Conservation (phyloP, 2,888 invertebrate species). For the Notodonta ziczac region DNA sequence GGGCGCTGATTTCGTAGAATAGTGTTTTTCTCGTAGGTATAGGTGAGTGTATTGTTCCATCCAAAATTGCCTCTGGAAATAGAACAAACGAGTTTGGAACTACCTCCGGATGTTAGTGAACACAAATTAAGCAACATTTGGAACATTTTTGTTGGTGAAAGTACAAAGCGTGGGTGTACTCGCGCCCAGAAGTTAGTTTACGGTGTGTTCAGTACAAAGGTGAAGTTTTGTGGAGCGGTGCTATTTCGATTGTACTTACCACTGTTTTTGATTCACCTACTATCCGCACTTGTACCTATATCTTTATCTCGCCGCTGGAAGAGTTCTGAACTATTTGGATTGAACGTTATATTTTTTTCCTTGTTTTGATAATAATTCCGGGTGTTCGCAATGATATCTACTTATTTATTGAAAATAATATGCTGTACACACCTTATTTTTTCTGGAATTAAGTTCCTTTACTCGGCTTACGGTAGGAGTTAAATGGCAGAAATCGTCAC, state of each 20-base stretch:
- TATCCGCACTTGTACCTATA: constrained; percentile 1
- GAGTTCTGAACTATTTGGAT: too few species aligned
- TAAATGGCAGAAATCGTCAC: too few species aligned
- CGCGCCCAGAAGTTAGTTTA: constrained; percentile 43
- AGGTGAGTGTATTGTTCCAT: constrained; percentile 17
- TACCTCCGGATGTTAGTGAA: constrained; percentile 37
- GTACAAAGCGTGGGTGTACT: constrained; percentile 40
- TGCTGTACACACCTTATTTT: too few species aligned
- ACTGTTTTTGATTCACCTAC: constrained; percentile 35
- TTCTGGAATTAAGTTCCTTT: too few species aligned
- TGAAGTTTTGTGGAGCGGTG: constrained; percentile 34
- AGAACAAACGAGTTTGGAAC: constrained; percentile 47
- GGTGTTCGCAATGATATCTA: too few species aligned
- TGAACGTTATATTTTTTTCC: too few species aligned
- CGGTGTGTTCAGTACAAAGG: constrained; percentile 40
- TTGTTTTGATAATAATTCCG: too few species aligned
- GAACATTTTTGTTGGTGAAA: constrained; percentile 51
- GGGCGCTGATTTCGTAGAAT: constrained; percentile 19
- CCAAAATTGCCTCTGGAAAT: constrained; percentile 33
- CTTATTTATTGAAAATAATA: too few species aligned
- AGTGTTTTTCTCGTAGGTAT: constrained; percentile 12
- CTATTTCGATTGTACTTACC: constrained; percentile 35
- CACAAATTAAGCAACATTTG: constrained; percentile 55
- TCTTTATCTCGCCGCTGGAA: neutral
- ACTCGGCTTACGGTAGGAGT: too few species aligned